phyloP scores from a whole-genome alignment of 2,797 vertebrate species.

The Cyclura pinguis region DNA sequence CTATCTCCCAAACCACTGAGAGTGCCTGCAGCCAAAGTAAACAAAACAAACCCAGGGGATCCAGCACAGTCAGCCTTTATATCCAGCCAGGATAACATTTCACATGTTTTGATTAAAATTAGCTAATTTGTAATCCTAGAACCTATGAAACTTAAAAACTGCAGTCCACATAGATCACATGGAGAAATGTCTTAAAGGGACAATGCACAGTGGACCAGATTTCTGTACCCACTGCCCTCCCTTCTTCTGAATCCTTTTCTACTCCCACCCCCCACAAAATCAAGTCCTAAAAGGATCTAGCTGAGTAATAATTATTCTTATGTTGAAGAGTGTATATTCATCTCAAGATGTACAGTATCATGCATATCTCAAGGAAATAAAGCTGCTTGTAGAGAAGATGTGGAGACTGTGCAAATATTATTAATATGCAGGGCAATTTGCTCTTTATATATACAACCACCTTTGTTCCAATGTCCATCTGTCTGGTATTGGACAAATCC shows the following conservation, averaged over 20 bases:
- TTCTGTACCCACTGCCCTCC: constrained; percentile 51
- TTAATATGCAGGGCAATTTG: constrained; percentile 51
- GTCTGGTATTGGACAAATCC: not conserved
- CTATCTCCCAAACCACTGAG: constrained; percentile 95
- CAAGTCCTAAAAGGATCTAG: constrained; percentile 58
- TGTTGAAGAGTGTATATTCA: constrained; percentile 16
- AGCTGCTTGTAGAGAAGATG: constrained; percentile 29
- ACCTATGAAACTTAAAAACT: constrained; percentile 94
- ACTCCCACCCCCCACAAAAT: constrained; percentile 3
- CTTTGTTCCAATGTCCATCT: constrained; percentile 33
- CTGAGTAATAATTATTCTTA: constrained; percentile 37
- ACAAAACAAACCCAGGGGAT: constrained; percentile 92
- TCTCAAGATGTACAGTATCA: constrained; percentile 65
- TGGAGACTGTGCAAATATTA: constrained; percentile 54
- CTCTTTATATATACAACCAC: constrained; percentile 29
- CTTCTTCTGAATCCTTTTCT: constrained; percentile 23
- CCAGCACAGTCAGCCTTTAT: constrained; percentile 94
- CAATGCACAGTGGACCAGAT: constrained; percentile 70
- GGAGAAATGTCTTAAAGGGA: constrained; percentile 80
- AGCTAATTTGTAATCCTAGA: constrained; percentile 99
- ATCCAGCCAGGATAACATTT: constrained; percentile 95
- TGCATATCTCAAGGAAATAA: constrained; percentile 41
- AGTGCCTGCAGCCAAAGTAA: constrained; percentile 93
- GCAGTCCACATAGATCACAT: constrained; percentile 89
- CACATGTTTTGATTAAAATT: constrained; percentile 99